Evolutionary conservation across 2,113 vertebrate genomes (phyloP).

Genomic region (Suncus etruscus): DNA sequence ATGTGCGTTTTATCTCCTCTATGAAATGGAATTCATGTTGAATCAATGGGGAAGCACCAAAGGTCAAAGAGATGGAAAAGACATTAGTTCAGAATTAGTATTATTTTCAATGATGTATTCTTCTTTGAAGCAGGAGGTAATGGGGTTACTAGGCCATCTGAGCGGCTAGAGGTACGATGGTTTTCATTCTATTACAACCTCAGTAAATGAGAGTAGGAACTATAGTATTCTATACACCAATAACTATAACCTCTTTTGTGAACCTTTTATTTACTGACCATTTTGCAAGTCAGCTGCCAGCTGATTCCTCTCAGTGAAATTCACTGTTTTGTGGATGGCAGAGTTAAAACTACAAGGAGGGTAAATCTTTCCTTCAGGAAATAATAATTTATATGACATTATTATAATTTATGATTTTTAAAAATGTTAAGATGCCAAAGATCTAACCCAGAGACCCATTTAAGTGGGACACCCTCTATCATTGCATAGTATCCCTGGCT

Average conservation of each 20-base stretch:
- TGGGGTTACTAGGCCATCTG: constrained; percentile 39
- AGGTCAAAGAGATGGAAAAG: constrained; percentile 68
- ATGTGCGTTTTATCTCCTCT: constrained; percentile 54
- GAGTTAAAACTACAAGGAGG: background rate
- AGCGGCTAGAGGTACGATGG: background rate
- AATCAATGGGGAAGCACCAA: constrained; percentile 56
- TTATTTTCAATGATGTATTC: constrained; percentile 53
- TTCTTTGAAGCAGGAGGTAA: constrained; percentile 68
- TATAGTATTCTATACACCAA: background rate
- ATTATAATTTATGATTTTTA: background rate
- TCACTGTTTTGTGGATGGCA: background rate
- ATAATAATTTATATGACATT: background rate
- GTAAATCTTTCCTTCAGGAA: constrained; percentile 41
- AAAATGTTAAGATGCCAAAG: no score
- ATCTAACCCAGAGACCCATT: no score
- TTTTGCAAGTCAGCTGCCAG: constrained; percentile 21
- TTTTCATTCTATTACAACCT: constrained; percentile 37
- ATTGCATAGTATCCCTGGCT: no score
- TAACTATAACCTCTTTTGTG: background rate
- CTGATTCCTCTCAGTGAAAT: background rate
- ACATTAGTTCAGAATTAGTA: constrained; percentile 63
- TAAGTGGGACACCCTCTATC: no score
- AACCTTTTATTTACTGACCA: constrained; percentile 14
- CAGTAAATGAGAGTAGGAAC: constrained; percentile 50
- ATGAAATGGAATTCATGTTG: constrained; percentile 49